phyloP scores from a whole-genome alignment of 2,797 vertebrate genomes.

The Pantherophis vulpinus region DNA sequence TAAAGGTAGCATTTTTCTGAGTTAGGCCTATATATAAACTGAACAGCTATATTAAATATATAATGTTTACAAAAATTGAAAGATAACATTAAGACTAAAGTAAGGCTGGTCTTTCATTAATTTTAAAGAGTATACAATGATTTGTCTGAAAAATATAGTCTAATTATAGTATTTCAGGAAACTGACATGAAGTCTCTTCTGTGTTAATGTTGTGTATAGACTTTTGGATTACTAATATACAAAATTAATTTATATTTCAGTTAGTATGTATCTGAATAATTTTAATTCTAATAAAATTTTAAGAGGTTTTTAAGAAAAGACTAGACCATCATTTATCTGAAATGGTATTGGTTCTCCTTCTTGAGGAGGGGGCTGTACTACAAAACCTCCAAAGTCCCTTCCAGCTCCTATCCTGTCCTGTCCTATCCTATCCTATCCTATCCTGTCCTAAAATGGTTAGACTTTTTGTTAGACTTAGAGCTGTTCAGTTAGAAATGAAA shows the following conservation, averaged over 20 bases:
- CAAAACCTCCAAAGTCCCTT: too few relatives aligned
- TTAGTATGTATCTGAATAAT: slow-evolving; percentile 10
- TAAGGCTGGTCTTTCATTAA: neutral
- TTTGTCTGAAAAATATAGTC: neutral
- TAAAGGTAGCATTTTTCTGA: neutral
- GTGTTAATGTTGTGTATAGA: neutral
- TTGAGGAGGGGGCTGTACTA: too few relatives aligned
- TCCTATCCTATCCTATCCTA: too few relatives aligned
- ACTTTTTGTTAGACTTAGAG: neutral
- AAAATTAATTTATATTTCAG: neutral
- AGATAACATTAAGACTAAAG: slow-evolving; percentile 7
- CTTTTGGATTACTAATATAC: neutral
- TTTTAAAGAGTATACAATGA: neutral
- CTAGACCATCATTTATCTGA: too few relatives aligned
- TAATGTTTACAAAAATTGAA: slow-evolving; percentile 8
- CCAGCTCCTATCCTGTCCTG: too few relatives aligned
- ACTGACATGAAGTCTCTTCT: slow-evolving; percentile 11
- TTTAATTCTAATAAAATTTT: neutral
- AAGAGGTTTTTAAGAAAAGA: too few relatives aligned
- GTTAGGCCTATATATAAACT: neutral
- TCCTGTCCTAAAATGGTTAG: neutral
- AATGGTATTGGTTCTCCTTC: too few relatives aligned
- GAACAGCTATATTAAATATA: slow-evolving; percentile 10
- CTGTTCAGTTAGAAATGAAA: neutral
- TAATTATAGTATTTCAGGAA: neutral